Conservation (phyloP, 2,797 vertebrate species). For the Lutjanus campechanus region DNA sequence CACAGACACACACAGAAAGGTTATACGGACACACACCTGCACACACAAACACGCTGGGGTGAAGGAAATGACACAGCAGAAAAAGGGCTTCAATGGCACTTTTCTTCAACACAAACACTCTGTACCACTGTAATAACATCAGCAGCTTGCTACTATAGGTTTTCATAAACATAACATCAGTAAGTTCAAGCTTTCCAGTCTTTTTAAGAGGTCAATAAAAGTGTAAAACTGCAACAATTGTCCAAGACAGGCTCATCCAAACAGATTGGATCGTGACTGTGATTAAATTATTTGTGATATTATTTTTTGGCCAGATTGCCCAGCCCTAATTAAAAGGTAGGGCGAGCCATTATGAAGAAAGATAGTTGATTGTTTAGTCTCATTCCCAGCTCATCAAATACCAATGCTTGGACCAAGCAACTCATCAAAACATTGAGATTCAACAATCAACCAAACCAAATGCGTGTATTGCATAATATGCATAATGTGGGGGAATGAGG, state of each 20-base stretch:
- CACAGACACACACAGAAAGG: constrained; percentile 21
- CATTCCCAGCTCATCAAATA: too few relatives aligned
- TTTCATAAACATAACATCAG: constrained; percentile 28
- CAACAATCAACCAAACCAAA: too few relatives aligned
- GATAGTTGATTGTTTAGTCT: too few relatives aligned
- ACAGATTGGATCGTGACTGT: too few relatives aligned
- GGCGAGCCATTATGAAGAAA: too few relatives aligned
- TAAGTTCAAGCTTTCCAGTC: background rate
- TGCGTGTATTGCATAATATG: too few relatives aligned
- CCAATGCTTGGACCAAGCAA: too few relatives aligned
- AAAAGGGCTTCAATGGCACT: constrained; percentile 48
- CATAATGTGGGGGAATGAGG: too few relatives aligned
- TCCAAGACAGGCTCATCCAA: background rate
- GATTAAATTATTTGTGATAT: too few relatives aligned
- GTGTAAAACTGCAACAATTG: constrained; percentile 9
- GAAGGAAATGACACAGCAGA: constrained; percentile 69
- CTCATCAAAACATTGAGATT: too few relatives aligned
- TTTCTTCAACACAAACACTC: constrained; percentile 47
- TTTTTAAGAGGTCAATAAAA: constrained; percentile 15
- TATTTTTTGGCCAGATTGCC: too few relatives aligned
- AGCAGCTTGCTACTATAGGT: background rate
- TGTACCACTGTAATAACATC: constrained; percentile 6
- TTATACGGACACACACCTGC: constrained; percentile 51
- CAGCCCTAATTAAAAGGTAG: too few relatives aligned
- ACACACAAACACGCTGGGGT: constrained; percentile 30